Evolutionary conservation across 2,888 invertebrate genomes (phyloP), one percentile per base, ranked within the genome.

Genomic region (Furcula furcula): DNA sequence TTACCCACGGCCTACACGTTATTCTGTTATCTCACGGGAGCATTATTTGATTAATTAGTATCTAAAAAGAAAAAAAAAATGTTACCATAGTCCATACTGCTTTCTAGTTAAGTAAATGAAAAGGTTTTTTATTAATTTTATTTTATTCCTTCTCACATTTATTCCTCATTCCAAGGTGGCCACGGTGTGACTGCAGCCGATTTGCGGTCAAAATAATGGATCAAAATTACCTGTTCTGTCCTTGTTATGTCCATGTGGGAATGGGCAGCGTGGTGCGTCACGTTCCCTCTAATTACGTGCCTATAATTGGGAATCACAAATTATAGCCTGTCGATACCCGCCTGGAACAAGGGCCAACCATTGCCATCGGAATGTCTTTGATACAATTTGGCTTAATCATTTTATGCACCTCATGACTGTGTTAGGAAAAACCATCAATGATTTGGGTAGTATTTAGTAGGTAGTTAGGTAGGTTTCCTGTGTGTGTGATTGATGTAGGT

Each of bases 201-300:
- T 81, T 81, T 82, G 85, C 66, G 83, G 84, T 83, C 74, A 70
- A 64, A 72, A 69, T 86, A 86, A 87, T 88, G 83, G 80, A 57
- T 76, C 79, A 57, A 86, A 85, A 85, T 87, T 77, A 88, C 65
- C 76, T 70, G 75, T 69, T 80, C 51, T 76, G 81, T 81, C 83
- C 79, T 83, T 83, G 76, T 66, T 65, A 58, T 66, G 73, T 64
- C 74, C 73, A 80, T 72, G 76, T 75, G 76, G 70, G 80, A 81
- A 79, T 78, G 76, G 70, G 74, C 79, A 70, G 77, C 65, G 65
- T 82, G 75, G 77, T 77, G 71, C 76, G 76, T 80, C 81, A 80
- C 77, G 78, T 66, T 59, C 76, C 75, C 76, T 59, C 74, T 84
- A 78, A 85, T 86, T 87, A 84, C 62, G 69, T 65, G 71, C 67